These are phyloP conservation scores for Coremacera marginata DNA, from an alignment of 2,888 invertebrate genomes.

Conservation along the genomic window DNA sequence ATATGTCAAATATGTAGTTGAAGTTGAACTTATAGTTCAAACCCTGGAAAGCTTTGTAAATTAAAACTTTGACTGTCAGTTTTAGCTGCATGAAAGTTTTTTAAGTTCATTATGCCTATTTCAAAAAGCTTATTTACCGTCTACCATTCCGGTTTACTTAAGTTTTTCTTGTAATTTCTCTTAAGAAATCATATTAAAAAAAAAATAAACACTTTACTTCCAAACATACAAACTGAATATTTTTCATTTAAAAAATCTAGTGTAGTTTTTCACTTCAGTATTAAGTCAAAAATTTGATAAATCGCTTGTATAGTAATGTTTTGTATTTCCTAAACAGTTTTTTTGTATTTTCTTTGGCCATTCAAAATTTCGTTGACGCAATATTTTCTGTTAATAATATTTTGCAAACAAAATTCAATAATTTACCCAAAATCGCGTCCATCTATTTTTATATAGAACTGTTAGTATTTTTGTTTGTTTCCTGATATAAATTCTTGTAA, in stretches of 20 bases:
- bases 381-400: constrained; percentile 14
- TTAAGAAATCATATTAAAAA: too few relatives aligned
- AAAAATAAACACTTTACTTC: neutral
- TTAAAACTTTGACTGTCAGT: too few relatives aligned
- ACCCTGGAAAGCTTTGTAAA: too few relatives aligned
- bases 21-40: too few relatives aligned
- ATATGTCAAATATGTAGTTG: too few relatives aligned
- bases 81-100: too few relatives aligned
- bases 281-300: constrained; percentile 43
- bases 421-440: constrained; percentile 20
- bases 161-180: too few relatives aligned
- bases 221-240: neutral
- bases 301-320: constrained; percentile 43
- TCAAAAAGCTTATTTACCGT: too few relatives aligned
- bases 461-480: constrained; percentile 4
- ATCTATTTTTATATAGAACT: constrained; percentile 1
- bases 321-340: constrained; percentile 42
- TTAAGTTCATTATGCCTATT: too few relatives aligned
- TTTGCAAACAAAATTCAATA: constrained; percentile 40
- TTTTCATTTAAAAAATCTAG: too few relatives aligned
- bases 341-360: constrained; percentile 33
- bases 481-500: constrained; percentile 14
- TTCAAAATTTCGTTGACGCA: constrained; percentile 32
- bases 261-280: constrained; percentile 33
- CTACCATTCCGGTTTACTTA: too few relatives aligned